Evolutionary conservation across 2,888 invertebrate species (phyloP).

Genomic region (Cacoxenus indagator): DNA sequence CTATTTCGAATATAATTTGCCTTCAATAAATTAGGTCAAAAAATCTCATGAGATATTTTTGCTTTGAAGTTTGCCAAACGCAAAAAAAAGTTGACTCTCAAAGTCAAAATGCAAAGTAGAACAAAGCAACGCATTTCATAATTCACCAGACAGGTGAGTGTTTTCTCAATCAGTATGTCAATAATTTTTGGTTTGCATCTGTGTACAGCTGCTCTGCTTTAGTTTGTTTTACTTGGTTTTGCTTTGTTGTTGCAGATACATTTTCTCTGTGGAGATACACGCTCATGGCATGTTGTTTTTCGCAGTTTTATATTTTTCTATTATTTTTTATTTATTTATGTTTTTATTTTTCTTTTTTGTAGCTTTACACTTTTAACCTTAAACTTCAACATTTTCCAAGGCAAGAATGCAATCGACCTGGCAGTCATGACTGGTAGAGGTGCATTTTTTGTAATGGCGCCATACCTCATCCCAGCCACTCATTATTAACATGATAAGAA

Average conservation of each 20-base stretch:
- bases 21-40: conserved; percentile 47
- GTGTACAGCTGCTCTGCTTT: background rate
- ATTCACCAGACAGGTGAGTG: conserved; percentile 49
- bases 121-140: conserved; percentile 38
- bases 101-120: background rate
- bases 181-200: conserved; percentile 37
- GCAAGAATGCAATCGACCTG: background rate
- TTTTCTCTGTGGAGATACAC: too few species aligned
- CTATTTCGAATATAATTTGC: conserved; percentile 18
- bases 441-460: too few species aligned
- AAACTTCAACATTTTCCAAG: conserved; percentile 44
- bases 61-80: conserved; percentile 47
- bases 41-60: background rate
- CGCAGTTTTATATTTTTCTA: too few species aligned
- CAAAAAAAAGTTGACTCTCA: background rate
- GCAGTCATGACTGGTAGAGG: background rate
- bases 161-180: conserved; percentile 51
- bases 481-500: background rate
- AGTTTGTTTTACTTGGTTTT: background rate
- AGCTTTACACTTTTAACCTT: conserved; percentile 43
- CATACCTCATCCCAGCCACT: background rate
- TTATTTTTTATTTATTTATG: background rate
- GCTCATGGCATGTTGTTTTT: too few species aligned
- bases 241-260: background rate
- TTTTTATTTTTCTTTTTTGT: background rate